Conservation (phyloP, 2,888 invertebrate genomes). For the Orthonychiurus folsomi region DNA sequence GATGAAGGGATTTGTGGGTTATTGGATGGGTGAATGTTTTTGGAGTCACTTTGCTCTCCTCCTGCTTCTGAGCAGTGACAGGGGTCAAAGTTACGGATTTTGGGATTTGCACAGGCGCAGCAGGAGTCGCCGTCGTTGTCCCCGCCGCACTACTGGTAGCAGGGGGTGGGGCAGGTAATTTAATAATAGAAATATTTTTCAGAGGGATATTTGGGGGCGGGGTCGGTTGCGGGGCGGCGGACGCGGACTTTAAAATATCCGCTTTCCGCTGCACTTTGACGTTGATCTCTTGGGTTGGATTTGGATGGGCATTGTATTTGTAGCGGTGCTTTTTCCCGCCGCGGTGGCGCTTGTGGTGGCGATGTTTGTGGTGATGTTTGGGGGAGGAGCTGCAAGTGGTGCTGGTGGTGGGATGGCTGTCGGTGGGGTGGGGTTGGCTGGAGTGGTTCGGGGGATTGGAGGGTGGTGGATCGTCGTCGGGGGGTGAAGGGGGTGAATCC, state of each 20-base stretch:
- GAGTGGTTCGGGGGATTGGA: constrained; percentile 2
- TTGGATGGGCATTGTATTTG: constrained; percentile 15
- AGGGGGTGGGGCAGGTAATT: too few relatives aligned
- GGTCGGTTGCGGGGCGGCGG: too few relatives aligned
- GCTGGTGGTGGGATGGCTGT: constrained; percentile 4
- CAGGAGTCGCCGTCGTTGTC: too few relatives aligned
- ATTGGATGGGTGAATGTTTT: constrained; percentile 40
- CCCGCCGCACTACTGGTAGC: too few relatives aligned
- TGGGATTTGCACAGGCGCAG: constrained; percentile 40
- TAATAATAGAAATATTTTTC: too few relatives aligned
- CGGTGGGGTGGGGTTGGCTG: not conserved
- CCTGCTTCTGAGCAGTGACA: constrained; percentile 36
- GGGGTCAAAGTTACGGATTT: constrained; percentile 41
- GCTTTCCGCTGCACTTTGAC: too few relatives aligned
- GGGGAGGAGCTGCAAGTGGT: not conserved
- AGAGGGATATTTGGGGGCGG: too few relatives aligned
- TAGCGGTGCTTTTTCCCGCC: constrained; percentile 27
- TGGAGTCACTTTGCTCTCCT: constrained; percentile 15
- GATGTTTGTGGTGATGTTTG: constrained; percentile 20
- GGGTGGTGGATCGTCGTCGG: constrained; percentile 30
- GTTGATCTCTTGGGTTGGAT: constrained; percentile 12
- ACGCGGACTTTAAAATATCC: too few relatives aligned
- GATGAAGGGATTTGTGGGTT: constrained; percentile 40
- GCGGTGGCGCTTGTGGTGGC: constrained; percentile 37
- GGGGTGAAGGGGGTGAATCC: constrained; percentile 37